A percentile compares a stretch with the other conserved stretches of the same genome.
Conservation (phyloP, 2,113 vertebrate genomes). For the Dasypus novemcinctus region DNA sequence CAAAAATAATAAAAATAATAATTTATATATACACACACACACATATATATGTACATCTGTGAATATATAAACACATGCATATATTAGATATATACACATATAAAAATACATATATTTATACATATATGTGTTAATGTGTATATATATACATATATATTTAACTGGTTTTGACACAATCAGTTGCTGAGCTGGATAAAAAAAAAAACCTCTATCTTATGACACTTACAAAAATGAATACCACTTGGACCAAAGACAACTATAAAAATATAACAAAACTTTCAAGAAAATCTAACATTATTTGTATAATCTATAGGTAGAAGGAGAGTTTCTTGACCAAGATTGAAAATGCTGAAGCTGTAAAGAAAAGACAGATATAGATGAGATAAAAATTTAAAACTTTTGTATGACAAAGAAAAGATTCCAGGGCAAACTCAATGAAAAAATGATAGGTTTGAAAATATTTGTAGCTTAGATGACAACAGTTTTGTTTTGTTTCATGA, state of each 20-base stretch:
- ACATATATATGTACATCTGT: neutral
- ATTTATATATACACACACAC: neutral
- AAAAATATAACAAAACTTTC: neutral
- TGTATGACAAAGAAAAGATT: constrained; percentile 1
- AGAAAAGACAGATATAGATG: neutral
- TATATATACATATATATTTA: neutral
- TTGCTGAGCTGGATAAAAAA: neutral
- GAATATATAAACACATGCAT: neutral
- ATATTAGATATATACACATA: neutral
- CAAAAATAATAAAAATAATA: too few species aligned
- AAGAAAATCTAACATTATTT: neutral
- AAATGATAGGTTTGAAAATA: neutral
- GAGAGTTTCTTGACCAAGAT: neutral
- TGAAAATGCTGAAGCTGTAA: neutral
- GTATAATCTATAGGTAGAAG: neutral
- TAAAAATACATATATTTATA: neutral
- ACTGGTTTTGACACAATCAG: neutral
- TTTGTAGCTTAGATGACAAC: neutral
- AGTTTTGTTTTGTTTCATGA: neutral
- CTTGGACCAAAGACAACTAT: neutral
- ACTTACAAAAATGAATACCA: neutral
- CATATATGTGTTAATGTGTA: neutral
- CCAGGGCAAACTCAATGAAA: neutral
- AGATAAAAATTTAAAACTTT: neutral
- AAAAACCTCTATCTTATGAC: neutral